Evolutionary conservation across 2,888 invertebrate genomes (phyloP).

Genomic region (Ormyrus rosae): DNA sequence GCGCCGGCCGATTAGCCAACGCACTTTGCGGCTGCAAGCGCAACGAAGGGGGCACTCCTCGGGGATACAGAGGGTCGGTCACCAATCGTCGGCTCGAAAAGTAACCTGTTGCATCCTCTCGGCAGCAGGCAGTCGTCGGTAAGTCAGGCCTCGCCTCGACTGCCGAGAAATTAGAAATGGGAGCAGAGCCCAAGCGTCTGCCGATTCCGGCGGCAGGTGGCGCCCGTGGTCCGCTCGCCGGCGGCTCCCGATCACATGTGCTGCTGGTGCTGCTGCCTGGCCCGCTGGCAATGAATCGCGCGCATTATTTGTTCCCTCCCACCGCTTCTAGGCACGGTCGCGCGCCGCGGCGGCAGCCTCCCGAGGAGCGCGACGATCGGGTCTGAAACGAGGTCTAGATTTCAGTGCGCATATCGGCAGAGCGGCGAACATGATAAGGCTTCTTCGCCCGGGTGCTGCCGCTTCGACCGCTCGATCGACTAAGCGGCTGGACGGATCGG

Average conservation of each 20-base stretch:
- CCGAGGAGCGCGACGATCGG: slow-evolving; percentile 33
- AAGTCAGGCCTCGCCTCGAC: not conserved
- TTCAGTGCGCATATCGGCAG: slow-evolving; percentile 67
- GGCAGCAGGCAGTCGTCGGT: slow-evolving; percentile 12
- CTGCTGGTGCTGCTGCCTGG: not conserved
- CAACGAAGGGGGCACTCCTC: too few relatives aligned
- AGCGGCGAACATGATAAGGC: slow-evolving; percentile 64
- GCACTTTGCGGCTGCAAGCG: not conserved
- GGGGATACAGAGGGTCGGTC: not conserved
- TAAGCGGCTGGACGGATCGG: slow-evolving; percentile 5
- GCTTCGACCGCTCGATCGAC: slow-evolving; percentile 33
- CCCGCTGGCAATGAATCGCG: not conserved
- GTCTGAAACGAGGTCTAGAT: slow-evolving; percentile 69
- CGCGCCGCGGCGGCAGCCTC: not conserved
- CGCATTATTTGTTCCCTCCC: too few relatives aligned
- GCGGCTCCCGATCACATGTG: not conserved
- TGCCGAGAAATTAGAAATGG: not conserved
- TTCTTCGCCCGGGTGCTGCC: slow-evolving; percentile 55
- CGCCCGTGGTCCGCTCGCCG: not conserved
- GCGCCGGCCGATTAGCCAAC: slow-evolving; percentile 1
- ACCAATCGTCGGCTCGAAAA: slow-evolving; percentile 8
- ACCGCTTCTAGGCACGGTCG: not conserved
- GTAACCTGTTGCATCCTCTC: slow-evolving; percentile 19
- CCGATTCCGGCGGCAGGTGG: not conserved
- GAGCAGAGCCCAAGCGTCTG: not conserved